These are phyloP conservation scores for Oceanodroma tethys DNA, from an alignment of 2,113 vertebrate genomes.

Conservation along the genomic window DNA sequence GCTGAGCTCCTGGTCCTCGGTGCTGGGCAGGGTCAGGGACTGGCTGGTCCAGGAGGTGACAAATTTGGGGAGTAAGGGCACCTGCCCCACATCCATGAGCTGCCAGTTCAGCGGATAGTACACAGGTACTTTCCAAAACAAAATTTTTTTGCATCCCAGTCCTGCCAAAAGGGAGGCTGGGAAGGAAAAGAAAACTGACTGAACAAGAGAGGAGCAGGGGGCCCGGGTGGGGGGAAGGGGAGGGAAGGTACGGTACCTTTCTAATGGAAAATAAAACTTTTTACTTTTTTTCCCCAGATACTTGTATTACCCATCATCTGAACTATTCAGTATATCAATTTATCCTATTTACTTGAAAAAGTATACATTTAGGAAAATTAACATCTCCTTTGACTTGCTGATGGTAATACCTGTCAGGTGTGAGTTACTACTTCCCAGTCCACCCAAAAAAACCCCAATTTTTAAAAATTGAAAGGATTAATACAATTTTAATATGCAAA, in stretches of 20 bases:
- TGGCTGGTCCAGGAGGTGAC: not conserved
- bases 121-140: not conserved
- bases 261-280: not conserved
- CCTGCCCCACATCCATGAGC: fast-evolving
- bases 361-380: not conserved
- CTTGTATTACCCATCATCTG: not conserved
- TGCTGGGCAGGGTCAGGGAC: not conserved
- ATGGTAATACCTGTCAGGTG: not conserved
- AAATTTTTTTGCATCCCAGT: not conserved
- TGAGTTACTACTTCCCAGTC: not conserved
- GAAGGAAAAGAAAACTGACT: not conserved
- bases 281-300: not conserved
- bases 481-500: not conserved
- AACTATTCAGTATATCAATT: not conserved
- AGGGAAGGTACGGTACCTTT: not conserved
- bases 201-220: not conserved
- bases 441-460: not conserved
- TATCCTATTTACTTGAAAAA: not conserved
- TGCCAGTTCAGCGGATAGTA: not conserved
- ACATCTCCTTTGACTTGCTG: not conserved
- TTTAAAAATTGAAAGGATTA: not conserved
- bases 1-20: not conserved
- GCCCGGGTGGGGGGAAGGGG: too few species aligned
- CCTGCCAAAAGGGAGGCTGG: not conserved
- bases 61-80: not conserved